Evolutionary conservation across 53 echinoderm and acorn worm species (phyloP), one percentile per base, ranked within the genome.

Genomic region (Luidia sarsii): DNA sequence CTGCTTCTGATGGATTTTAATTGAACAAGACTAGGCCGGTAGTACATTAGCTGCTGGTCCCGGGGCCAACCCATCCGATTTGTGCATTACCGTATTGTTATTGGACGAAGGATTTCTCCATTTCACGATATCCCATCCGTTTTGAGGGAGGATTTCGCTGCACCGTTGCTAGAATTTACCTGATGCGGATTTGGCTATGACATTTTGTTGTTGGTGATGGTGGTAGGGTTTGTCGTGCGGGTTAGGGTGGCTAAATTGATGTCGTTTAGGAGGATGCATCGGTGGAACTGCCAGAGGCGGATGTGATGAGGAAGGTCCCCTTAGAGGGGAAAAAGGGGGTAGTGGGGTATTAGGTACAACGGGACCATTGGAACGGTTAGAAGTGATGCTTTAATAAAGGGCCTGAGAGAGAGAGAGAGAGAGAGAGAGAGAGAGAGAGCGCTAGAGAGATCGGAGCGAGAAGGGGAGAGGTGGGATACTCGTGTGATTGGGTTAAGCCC

Each of bases 11-110:
- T n/a, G n/a, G 11, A 62, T 28, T 35, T 59, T 60, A 77, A 77
- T 77, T 55, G 61, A 55, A 77, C 77, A 77, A 77, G 77, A 61
- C 29, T 60, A 61, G 31, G 60, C 61, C 48, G 77, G 77, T 77
- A 38, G 61, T 77, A 55, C 61, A 61, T 60, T 77, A 77, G 46
- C 46, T 60, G 38, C 46, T 77, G 77, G 77, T 77, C 77, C 77
- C 77, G 60, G 36, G 61, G 77, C 59, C 51, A 14, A 28, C 38
- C 59, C 55, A 77, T 77, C 77, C 60, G 62, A 77, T 61, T 77
- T 13, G 33, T 25, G 50, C 72, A 72, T 72, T 54, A 72, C 72
- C 23, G 21, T 35, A 65, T 65, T n/a, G n/a, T n/a, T n/a, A n/a
- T n/a, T n/a, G n/a, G n/a, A n/a, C n/a, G n/a, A n/a, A n/a, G n/a